Percentiles rank a stretch among this genome's conserved stretches.
These are phyloP conservation scores for Branchinecta sandiegonensis DNA, from an alignment of 2,888 invertebrate species.

Conservation along the genomic window DNA sequence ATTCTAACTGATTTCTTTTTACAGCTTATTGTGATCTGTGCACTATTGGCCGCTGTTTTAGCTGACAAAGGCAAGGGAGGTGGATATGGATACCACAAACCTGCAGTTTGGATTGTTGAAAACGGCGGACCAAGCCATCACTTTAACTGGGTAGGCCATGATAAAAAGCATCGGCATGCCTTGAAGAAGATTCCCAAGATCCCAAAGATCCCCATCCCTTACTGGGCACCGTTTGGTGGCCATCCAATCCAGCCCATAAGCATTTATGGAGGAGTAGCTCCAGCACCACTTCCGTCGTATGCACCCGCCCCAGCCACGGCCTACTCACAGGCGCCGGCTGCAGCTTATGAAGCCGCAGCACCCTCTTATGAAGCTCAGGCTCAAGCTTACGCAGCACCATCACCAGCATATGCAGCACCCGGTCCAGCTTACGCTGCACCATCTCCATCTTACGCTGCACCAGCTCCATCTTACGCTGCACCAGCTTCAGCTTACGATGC, in stretches of 20 bases:
- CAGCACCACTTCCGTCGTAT: neutral
- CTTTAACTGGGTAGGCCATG: neutral
- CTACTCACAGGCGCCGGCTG: too few species aligned
- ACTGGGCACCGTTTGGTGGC: slow-evolving; percentile 2
- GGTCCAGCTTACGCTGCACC: too few species aligned
- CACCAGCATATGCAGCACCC: too few species aligned
- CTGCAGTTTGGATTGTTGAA: slow-evolving; percentile 10
- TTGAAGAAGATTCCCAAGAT: slow-evolving; percentile 6
- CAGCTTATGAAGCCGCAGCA: too few species aligned
- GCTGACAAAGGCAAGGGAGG: neutral
- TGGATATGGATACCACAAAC: slow-evolving; percentile 1
- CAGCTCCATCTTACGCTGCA: too few species aligned
- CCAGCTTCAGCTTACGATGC: too few species aligned
- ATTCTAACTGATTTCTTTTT: neutral
- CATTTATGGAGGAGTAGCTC: neutral
- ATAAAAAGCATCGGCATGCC: neutral
- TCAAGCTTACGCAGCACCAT: too few species aligned
- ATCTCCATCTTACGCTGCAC: too few species aligned
- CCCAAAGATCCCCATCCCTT: slow-evolving; percentile 14
- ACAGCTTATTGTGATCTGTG: neutral
- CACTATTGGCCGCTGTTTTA: neutral
- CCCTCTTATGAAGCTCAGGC: too few species aligned
- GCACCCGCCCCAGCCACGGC: neutral
- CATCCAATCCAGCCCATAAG: neutral
- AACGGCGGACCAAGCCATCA: slow-evolving; percentile 8